Base-by-base conservation (phyloP, 2,888 invertebrate species). In the Resseliella maxima region DNA sequence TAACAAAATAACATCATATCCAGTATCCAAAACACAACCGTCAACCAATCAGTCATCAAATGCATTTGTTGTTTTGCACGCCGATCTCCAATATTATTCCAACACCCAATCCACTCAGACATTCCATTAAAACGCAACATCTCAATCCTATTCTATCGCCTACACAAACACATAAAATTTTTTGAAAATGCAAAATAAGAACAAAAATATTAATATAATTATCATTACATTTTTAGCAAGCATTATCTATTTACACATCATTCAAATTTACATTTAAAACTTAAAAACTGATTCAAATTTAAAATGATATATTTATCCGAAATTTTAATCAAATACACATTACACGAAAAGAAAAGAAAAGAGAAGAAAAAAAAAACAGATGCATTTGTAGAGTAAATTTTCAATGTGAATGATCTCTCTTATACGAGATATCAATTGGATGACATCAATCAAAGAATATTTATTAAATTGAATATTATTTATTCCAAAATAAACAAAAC, bases 11-110 rank as follows among this genome's bases (percentile, higher is more conserved):
- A 18, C 81, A 81, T 24, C 81, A 50, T 50, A 6, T n/a, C 59
- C 31, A 72, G 12, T 18, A 50, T 18, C 8, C 41, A 41, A 41
- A 12, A 41, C 41, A 41, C 41, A 41, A 41, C 46, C 8, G 46
- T 18, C 2, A 72, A 72, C 72, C 72, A 72, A 27, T 24, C 59
- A 59, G 18, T 3, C 59, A 24, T 59, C 27, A 24, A 59, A 59
- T 59, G 59, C 59, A 59, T 24, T 59, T 59, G 59, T 59, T 59
- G 59, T 59, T 59, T 27, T 59, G 46, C 18, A 50, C 46, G 18
- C 18, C 1, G 46, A 18, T n/a, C n/a, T n/a, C n/a, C n/a, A n/a
- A 15, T 41, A 41, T 50, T 50, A 18, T 50, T 18, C 8, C 46
- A 50, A 50, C 18, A n/a, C n/a, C n/a, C n/a, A 50, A 15, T 50